Conservation (phyloP, 1,140 invertebrate species). For the Atta cephalotes region DNA sequence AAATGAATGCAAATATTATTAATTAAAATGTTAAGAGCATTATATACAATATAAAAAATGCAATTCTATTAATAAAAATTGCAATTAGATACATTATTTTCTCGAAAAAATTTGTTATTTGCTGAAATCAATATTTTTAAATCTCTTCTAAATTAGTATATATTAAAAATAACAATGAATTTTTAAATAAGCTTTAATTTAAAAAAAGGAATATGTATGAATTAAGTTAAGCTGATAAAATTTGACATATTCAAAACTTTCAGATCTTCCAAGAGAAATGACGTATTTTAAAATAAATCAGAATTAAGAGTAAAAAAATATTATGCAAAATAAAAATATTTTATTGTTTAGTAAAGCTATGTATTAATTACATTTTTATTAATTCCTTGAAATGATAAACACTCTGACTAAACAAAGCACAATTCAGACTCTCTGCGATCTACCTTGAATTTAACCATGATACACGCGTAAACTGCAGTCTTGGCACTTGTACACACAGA, state of each 20-base stretch:
- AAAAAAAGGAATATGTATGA: not conserved
- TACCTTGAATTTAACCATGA: slow-evolving; percentile 83
- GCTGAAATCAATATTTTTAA: not conserved
- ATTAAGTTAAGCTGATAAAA: not conserved
- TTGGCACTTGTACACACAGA: slow-evolving; percentile 72
- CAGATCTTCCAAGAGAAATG: not conserved
- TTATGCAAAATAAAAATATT: not conserved
- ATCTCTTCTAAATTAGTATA: not conserved
- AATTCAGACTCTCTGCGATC: slow-evolving; percentile 39
- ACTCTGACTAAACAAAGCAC: not conserved
- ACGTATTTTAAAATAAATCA: slow-evolving; percentile 8
- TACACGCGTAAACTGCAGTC: slow-evolving; percentile 71
- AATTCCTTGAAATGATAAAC: not conserved
- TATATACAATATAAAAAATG: slow-evolving; percentile 2
- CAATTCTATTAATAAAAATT: slow-evolving; percentile 33
- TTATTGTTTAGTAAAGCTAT: not conserved
- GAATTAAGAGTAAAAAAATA: slow-evolving; percentile 9
- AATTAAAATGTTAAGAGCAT: not conserved
- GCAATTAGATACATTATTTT: not conserved
- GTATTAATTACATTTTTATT: slow-evolving; percentile 6
- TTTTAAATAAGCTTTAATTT: not conserved
- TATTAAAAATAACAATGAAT: not conserved
- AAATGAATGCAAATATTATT: not conserved
- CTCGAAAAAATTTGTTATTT: slow-evolving; percentile 4
- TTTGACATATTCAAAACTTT: not conserved